Evolutionary conservation across 2,113 vertebrate species (phyloP).

Genomic region (Percopsis transmontana): DNA sequence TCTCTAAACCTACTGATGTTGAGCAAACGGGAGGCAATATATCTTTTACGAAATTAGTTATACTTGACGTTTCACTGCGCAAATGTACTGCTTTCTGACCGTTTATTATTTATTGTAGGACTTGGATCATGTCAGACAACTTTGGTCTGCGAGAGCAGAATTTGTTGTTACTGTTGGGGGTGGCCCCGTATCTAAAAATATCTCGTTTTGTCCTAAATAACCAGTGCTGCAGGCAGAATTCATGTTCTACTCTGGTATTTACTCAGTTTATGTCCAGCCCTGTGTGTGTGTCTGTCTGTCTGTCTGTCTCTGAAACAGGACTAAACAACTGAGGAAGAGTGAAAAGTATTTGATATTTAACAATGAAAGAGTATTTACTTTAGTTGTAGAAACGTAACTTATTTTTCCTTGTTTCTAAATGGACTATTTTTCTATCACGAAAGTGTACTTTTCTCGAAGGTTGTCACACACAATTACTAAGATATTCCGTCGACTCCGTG

Average conservation of each 20-base stretch:
- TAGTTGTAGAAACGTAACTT: slow-evolving; percentile 28
- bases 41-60: slow-evolving; percentile 5
- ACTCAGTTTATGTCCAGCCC: slow-evolving; percentile 1
- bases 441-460: neutral
- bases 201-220: neutral
- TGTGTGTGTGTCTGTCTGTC: neutral
- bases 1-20: neutral
- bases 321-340: neutral
- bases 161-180: neutral
- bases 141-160: neutral
- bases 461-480: neutral
- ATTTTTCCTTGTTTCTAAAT: slow-evolving; percentile 9
- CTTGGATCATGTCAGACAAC: neutral
- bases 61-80: no score
- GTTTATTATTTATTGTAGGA: neutral
- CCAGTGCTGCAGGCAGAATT: slow-evolving; percentile 41
- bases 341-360: neutral
- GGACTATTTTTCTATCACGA: neutral
- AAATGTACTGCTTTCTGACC: neutral
- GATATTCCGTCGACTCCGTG: neutral
- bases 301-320: neutral
- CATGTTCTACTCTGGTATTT: slow-evolving; percentile 16
- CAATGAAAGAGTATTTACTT: neutral
- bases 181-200: slow-evolving; percentile 34
- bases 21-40: neutral